Evolutionary conservation across 2,113 vertebrate genomes (phyloP), one percentile per base, ranked within the genome.

Genomic region (Ibidorhyncha struthersii): DNA sequence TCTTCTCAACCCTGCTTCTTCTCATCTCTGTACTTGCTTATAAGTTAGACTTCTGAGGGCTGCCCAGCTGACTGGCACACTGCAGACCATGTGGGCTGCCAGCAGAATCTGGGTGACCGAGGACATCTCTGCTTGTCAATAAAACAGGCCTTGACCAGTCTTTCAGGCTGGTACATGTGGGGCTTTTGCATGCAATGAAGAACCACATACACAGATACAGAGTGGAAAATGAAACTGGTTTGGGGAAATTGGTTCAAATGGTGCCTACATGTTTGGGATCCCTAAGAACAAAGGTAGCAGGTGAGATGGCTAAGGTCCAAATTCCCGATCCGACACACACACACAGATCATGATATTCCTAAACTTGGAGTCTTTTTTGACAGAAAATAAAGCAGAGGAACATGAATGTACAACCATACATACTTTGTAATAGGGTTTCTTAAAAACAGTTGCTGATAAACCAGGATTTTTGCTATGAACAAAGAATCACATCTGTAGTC

Each of bases 1-100:
- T 49, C 52, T 61, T 72, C 69, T 71, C n/a, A 62, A 12, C 4
- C 22, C 41, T 70, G 6, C 6, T 30, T 61, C 14, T 65, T 70
- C 32, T 70, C 27, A 58, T 50, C 9, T 29, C 45, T 41, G 3
- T 6, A 8, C 5, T 65, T 50, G 55, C 14, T 81, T 4, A 0
- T 14, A 16, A 65, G 8, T 34, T 55, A 30, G n/a, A 7, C 15
- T 43, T 14, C 22, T 7, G 2, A 55, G 21, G 21, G 32, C n/a
- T 83, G 41, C 23, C 43, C 5, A 14, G 27, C n/a, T 70, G 82
- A 34, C 17, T 12, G 56, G 10, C 63, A 12, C 1, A 1, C 11
- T 2, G 1, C 62, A 40, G 53, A 9, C 5, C 3, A 1, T 1
- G 4, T 0, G 0, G 7, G 22, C 71, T 91, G 40, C 38, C 73